Percentiles rank a stretch among this genome's conserved stretches.
Conservation (phyloP, 1,140 invertebrate genomes). For the Homalodisca vitripennis region DNA sequence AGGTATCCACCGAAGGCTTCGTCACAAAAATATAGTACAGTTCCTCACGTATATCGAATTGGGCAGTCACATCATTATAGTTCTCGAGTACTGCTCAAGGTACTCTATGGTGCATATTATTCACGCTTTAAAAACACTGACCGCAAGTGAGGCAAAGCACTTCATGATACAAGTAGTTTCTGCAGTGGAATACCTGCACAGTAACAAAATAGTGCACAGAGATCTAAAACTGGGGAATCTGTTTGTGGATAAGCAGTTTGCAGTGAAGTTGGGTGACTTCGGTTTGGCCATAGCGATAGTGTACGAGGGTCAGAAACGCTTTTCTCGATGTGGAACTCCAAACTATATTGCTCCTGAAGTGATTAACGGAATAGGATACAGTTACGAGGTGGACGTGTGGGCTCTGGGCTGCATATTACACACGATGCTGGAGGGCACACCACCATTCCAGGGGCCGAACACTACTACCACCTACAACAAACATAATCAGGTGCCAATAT, state of each 20-base stretch:
- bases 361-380: constrained; percentile 64
- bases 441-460: constrained; percentile 66
- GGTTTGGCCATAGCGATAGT: constrained; percentile 55
- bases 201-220: constrained; percentile 66
- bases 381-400: constrained; percentile 71
- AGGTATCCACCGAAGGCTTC: constrained; percentile 63
- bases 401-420: constrained; percentile 65
- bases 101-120: constrained; percentile 47
- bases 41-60: constrained; percentile 74
- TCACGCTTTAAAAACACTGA: constrained; percentile 63
- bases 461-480: constrained; percentile 61
- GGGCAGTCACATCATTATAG: constrained; percentile 68
- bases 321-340: constrained; percentile 67
- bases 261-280: constrained; percentile 75
- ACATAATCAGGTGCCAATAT: constrained; percentile 67
- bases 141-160: constrained; percentile 70
- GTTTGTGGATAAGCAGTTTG: constrained; percentile 69
- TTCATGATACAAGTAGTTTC: constrained; percentile 68
- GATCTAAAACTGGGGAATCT: constrained; percentile 76
- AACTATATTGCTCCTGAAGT: constrained; percentile 77
- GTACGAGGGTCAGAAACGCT: constrained; percentile 1
- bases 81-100: constrained; percentile 67
- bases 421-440: constrained; percentile 65
- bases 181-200: constrained; percentile 68
- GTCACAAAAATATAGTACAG: constrained; percentile 67